Evolutionary conservation across 2,888 invertebrate species (phyloP), one percentile per base, ranked within the genome.

Genomic region (Pharmacophagus antenor): DNA sequence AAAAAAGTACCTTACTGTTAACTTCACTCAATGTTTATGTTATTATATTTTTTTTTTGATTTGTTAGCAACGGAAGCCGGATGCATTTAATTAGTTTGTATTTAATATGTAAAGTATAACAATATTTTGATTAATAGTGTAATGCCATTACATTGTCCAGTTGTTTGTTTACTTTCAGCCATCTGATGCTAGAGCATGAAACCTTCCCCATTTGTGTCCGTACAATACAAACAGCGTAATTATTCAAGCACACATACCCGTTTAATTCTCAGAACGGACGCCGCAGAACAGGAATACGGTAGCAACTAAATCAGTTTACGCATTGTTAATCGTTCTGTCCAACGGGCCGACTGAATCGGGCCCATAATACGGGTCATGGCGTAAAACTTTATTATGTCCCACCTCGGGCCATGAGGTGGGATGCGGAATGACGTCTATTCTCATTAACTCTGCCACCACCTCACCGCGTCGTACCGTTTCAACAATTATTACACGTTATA

Each of bases 331-430:
- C 79, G 77, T 67, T 70, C 69, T 82, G 82, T 82, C 81, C 79
- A 72, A 76, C 62, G 67, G 66, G 71, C 70, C 72, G 73, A 72
- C 70, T 74, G 75, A 77, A 74, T 73, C 76, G 77, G 74, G 74
- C 74, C 72, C 71, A 75, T 81, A 83, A 82, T 83, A 80, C 82
- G 81, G 82, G 80, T 81, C 76, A 76, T 77, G 76, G 79, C 80
- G 79, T 82, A 82, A 84, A 84, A 84, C 82, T 85, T 84, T 84
- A 86, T 85, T 84, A 82, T 77, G 78, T 73, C 77, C 72, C 74
- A 79, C 75, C 76, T 78, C 78, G 74, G 73, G 69, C 78, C 78
- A 73, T 74, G 73, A 76, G 74, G 71, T 76, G 79, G 79, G 80
- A 79, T 79, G 73, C 80, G 77, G 78, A 83, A 84, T 80, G 80